Evolutionary conservation across 2,888 invertebrate genomes (phyloP).

Genomic region (Phaonia tiefii): DNA sequence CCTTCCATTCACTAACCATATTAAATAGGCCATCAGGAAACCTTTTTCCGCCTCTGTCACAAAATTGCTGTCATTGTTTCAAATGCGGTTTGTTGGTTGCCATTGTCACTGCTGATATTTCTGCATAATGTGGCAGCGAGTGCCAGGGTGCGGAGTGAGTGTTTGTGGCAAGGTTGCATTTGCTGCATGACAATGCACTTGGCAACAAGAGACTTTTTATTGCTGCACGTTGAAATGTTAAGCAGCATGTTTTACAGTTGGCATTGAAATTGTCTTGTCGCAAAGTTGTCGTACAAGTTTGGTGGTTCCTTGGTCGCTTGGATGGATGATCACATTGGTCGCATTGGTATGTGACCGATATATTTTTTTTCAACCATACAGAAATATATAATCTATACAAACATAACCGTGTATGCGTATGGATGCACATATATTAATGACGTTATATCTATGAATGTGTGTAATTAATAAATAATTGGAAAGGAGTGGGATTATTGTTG

Average conservation of each 20-base stretch:
- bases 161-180: conserved; percentile 63
- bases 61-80: conserved; percentile 47
- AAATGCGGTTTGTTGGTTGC: conserved; percentile 39
- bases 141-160: conserved; percentile 28
- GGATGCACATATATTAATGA: background rate
- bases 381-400: too few relatives aligned
- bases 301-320: conserved; percentile 53
- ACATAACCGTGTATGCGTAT: background rate
- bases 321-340: conserved; percentile 43
- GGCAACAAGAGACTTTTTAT: conserved; percentile 54
- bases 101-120: conserved; percentile 19
- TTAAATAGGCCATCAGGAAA: too few relatives aligned
- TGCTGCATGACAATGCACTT: conserved; percentile 66
- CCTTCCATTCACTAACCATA: too few relatives aligned
- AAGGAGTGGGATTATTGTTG: conserved; percentile 55
- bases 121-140: conserved; percentile 57
- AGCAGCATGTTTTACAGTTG: conserved; percentile 59
- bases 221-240: conserved; percentile 51
- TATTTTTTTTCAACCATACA: conserved; percentile 32
- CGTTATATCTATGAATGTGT: background rate
- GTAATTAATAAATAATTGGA: conserved; percentile 60
- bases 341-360: conserved; percentile 65
- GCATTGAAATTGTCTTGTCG: conserved; percentile 62
- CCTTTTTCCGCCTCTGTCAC: too few relatives aligned
- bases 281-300: conserved; percentile 63